Base-by-base conservation (phyloP, 2,888 invertebrate genomes). In the Philereme transversata region DNA sequence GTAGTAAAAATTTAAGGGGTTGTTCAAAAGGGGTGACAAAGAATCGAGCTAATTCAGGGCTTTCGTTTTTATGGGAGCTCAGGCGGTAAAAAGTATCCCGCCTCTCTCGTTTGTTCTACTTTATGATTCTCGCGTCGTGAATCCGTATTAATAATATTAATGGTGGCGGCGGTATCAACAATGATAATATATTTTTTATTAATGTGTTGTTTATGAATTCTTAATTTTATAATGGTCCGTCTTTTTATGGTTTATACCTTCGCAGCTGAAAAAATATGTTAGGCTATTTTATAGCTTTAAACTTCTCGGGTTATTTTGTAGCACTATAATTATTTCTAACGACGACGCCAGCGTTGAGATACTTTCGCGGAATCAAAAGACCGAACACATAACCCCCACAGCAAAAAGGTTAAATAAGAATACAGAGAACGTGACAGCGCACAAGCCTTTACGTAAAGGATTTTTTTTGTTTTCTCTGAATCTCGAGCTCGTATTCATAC, bases 41-140 rank as follows among this genome's bases (percentile, higher is more conserved):
- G 90, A 90, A 90, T 90, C 89, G 88, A 86, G 90, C 91, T 92
- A 92, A 91, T 92, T 91, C 89, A 90, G 90, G 88, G 89, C 88
- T 89, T 87, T 87, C 79, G 87, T 89, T 91, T 90, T 90, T 90
- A 91, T 90, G 87, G 82, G 83, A 88, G 83, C 82, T 84, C 86
- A 84, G 82, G 89, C 87, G 90, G 90, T 90, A 90, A 91, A 90
- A 91, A 90, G 87, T 89, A 90, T 87, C 89, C 91, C 92, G 92
- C 92, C 92, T 91, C 90, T 90, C 89, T 90, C 87, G 86, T 92
- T 91, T 90, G 89, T 89, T 87, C 84, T 86, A 88, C 83, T 90
- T 90, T 91, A 90, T 88, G 86, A 84, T 85, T 79, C 83, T 82
- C 74, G 81, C 85, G 82, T 86, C 79, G 80, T 79, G 87, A 86